A percentile compares a stretch with the other conserved stretches of the same genome.
Evolutionary conservation across 2,113 vertebrate species (phyloP).

Genomic region (Anas platyrhynchos): DNA sequence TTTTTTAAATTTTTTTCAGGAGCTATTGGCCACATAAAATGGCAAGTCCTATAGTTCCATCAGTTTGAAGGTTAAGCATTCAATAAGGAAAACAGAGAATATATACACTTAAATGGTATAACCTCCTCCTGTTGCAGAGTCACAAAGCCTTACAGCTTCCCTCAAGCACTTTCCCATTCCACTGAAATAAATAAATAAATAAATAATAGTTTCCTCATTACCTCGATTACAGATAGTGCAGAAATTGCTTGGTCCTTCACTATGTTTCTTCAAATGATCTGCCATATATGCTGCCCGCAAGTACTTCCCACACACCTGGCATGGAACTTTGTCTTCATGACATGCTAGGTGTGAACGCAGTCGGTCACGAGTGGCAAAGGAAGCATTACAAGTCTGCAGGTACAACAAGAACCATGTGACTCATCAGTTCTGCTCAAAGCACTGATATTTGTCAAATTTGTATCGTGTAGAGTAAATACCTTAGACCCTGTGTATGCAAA

Average conservation of each 20-base stretch:
- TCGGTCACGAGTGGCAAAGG: constrained; percentile 97
- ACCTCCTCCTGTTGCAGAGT: constrained; percentile 30
- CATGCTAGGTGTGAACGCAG: constrained; percentile 97
- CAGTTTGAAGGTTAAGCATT: background rate
- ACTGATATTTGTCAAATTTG: background rate
- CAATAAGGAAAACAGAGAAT: background rate
- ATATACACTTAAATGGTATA: background rate
- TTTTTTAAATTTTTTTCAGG: background rate
- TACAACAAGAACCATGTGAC: constrained; percentile 50
- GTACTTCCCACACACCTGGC: constrained; percentile 98
- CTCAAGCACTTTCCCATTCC: background rate
- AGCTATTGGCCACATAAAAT: background rate
- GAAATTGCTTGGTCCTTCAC: constrained; percentile 97
- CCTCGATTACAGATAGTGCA: constrained; percentile 99
- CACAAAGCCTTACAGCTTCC: background rate
- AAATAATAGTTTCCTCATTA: constrained; percentile 69
- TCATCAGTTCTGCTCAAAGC: background rate
- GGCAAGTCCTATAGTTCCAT: background rate
- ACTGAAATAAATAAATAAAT: background rate
- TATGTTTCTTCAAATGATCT: constrained; percentile 98
- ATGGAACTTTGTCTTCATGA: constrained; percentile 98
- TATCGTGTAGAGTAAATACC: background rate
- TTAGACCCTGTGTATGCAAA: background rate
- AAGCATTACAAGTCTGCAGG: constrained; percentile 96
- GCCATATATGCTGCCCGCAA: constrained; percentile 97